These are phyloP conservation scores for Xenopus borealis DNA, from an alignment of 2,113 vertebrate genomes.

Conservation along the genomic window DNA sequence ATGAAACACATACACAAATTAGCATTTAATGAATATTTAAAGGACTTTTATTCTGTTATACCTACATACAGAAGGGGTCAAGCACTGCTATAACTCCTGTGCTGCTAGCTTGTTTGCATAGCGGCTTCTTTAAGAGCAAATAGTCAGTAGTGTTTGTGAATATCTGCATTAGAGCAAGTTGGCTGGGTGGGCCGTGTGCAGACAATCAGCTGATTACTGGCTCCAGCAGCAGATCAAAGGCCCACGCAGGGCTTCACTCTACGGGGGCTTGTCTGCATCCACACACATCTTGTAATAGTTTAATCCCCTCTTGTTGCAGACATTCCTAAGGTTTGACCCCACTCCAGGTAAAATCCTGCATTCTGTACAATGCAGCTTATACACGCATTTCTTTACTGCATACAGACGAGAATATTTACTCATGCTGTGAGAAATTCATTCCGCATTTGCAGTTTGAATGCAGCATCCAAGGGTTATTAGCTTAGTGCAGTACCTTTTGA, in stretches of 20 bases:
- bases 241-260: not conserved
- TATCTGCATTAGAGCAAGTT: slow-evolving; percentile 13
- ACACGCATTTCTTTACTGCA: no score
- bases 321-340: not conserved
- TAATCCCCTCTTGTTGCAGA: not conserved
- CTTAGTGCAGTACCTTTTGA: no score
- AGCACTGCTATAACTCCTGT: no score
- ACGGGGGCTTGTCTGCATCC: not conserved
- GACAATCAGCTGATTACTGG: slow-evolving; percentile 26
- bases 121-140: not conserved
- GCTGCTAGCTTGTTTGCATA: not conserved
- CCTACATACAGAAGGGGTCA: no score
- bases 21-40: no score
- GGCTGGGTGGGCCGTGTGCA: slow-evolving; percentile 6
- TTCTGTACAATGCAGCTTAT: not conserved
- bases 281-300: slow-evolving; percentile 1
- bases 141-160: not conserved
- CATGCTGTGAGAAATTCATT: no score
- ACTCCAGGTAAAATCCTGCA: not conserved
- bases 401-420: not conserved
- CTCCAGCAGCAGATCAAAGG: slow-evolving; percentile 32
- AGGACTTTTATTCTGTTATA: no score
- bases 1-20: no score
- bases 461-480: no score
- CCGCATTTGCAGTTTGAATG: no score